Evolutionary conservation across 1,140 invertebrate genomes (phyloP), one percentile per base, ranked within the genome.

Genomic region (Metaphire vulgaris): DNA sequence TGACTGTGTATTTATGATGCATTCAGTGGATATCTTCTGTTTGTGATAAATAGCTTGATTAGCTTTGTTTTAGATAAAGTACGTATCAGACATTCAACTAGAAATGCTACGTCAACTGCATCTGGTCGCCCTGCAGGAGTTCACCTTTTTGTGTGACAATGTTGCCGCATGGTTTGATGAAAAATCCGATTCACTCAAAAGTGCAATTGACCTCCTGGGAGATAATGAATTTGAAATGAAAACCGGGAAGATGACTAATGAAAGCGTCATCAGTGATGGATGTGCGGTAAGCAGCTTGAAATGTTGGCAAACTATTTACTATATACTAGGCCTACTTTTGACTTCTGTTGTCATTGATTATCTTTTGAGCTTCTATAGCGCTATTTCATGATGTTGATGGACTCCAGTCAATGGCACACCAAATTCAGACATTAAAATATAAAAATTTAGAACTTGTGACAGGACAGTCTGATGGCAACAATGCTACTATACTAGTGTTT

Each of bases 131-230:
- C 87, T 89, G 74, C 93, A 95, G 84, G 93, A 93, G 82, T 94
- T 95, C 81, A 94, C 93, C 0, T 95, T 93, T 84, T 89, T 89
- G 21, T 95, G 93, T 82, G 88, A 91, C 0, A 91, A 92, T 79
- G 90, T 89, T 75, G 89, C 87, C 34, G 91, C 90, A 16, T 92
- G 92, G 92, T 91, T 88, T 71, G 85, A 90, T 79, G 76, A 84
- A 2, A 84, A 86, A 76, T 83, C 81, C 0, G 79, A 86, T 14
- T 87, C 86, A 69, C 88, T 89, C 76, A 85, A 89, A 66, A 80
- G 80, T 16, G 85, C 91, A 0, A 82, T 93, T 33, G 89, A 88
- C 80, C 85, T 93, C 31, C 82, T 91, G 56, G 92, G 91, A 12
- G 87, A 89, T 32, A 91, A 92, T 81, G 90, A 91, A 2, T 87